Conservation (phyloP, 1,140 invertebrate genomes). For the Penaeus chinensis region DNA sequence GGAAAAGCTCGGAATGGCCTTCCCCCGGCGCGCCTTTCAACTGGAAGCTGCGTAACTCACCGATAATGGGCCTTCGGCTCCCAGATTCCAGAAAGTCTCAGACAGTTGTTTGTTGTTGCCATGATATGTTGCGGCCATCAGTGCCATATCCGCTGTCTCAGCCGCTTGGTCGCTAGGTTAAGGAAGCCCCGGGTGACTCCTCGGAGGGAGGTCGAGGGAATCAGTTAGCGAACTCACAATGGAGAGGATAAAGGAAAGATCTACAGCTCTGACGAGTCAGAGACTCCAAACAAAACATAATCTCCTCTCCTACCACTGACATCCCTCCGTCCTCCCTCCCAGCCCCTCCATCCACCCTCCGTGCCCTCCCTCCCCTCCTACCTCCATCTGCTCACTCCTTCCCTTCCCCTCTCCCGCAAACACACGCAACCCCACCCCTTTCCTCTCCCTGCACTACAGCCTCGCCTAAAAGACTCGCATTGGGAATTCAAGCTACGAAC, state of each 20-base stretch:
- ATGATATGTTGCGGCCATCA: slow-evolving; percentile 12
- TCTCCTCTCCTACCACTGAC: neutral
- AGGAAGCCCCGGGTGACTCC: no score
- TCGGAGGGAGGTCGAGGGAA: no score
- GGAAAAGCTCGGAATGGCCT: slow-evolving; percentile 18
- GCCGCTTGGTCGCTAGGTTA: no score
- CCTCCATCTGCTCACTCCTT: no score
- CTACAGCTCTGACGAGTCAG: neutral
- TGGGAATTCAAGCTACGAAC: slow-evolving; percentile 31
- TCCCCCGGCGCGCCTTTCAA: slow-evolving; percentile 16
- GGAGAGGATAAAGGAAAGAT: neutral
- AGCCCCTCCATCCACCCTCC: neutral
- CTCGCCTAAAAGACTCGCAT: slow-evolving; percentile 19
- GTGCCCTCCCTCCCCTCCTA: neutral
- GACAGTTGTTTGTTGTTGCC: slow-evolving; percentile 47
- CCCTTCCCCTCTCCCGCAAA: neutral
- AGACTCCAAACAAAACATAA: slow-evolving; percentile 24
- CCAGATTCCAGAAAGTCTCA: slow-evolving; percentile 22
- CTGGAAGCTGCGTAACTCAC: slow-evolving; percentile 49
- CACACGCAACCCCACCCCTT: neutral
- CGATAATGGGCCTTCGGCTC: slow-evolving; percentile 29
- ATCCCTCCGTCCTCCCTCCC: neutral
- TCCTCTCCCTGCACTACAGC: slow-evolving; percentile 2
- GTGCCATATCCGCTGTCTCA: no score
- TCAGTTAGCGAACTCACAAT: neutral